A percentile compares a stretch with the other conserved stretches of the same genome.
Conservation (phyloP, 2,888 invertebrate species). For the Melinopterus prodromus region DNA sequence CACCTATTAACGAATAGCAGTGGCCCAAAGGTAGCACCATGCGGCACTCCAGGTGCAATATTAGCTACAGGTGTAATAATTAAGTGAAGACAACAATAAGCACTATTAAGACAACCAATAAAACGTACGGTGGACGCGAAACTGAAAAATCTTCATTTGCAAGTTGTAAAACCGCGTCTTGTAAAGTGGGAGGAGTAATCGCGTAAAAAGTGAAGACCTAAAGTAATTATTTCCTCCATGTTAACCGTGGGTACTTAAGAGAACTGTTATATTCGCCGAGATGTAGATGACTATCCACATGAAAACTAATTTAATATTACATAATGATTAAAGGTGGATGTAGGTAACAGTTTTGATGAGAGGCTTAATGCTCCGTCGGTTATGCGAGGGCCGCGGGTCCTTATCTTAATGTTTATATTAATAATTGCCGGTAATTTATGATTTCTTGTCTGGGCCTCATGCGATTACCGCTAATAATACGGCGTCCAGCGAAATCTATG, state of each 20-base stretch:
- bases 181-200: neutral
- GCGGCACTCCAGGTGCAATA: too few species aligned
- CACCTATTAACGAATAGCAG: too few species aligned
- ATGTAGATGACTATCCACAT: neutral
- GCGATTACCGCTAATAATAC: neutral
- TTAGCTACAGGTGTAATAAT: too few species aligned
- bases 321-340: neutral
- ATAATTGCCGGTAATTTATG: conserved; percentile 4
- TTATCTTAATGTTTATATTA: conserved; percentile 4
- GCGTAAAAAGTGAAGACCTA: neutral
- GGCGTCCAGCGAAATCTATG: neutral
- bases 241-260: too few species aligned
- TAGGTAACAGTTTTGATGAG: neutral
- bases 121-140: neutral
- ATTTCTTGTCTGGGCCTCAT: neutral
- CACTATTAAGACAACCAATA: too few species aligned
- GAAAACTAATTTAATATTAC: conserved; percentile 4
- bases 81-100: too few species aligned
- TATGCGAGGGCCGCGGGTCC: neutral
- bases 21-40: too few species aligned
- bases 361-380: neutral
- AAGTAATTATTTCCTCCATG: neutral
- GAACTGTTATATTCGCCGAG: neutral
- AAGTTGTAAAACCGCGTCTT: too few species aligned
- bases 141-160: neutral